Conservation (phyloP, 1,140 invertebrate species). For the Stenopsyche tienmushanensis region DNA sequence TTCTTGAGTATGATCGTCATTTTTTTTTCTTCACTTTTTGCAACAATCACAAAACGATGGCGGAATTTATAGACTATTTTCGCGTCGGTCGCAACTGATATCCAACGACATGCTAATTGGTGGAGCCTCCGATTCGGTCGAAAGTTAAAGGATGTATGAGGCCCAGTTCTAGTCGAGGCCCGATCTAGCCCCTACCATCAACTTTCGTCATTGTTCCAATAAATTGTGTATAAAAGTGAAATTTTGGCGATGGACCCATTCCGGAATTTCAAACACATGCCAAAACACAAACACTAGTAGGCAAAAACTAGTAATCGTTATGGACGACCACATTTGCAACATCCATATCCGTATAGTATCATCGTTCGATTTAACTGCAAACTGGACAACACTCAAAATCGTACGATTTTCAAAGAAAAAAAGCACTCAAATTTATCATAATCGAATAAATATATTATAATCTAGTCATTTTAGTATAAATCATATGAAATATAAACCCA, state of each 20-base stretch:
- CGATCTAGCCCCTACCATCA: background rate
- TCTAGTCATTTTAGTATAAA: too few species aligned
- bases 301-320: too few species aligned
- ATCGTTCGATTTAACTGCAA: too few species aligned
- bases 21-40: background rate
- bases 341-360: too few species aligned
- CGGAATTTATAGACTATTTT: background rate
- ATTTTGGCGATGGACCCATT: slow-evolving; percentile 6
- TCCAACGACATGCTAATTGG: background rate
- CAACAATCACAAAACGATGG: background rate
- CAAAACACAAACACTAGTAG: too few species aligned
- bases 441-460: too few species aligned
- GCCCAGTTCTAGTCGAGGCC: background rate
- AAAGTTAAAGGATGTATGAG: slow-evolving; percentile 22
- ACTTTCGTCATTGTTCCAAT: slow-evolving; percentile 14
- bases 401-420: too few species aligned
- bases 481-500: too few species aligned
- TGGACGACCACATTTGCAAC: too few species aligned
- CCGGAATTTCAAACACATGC: background rate
- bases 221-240: slow-evolving; percentile 23
- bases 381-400: too few species aligned
- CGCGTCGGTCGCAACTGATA: background rate
- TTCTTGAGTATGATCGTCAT: background rate
- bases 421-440: too few species aligned
- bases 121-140: background rate